phyloP scores from a whole-genome alignment of 2,888 invertebrate species.

The Fissipunctia ypsillon region DNA sequence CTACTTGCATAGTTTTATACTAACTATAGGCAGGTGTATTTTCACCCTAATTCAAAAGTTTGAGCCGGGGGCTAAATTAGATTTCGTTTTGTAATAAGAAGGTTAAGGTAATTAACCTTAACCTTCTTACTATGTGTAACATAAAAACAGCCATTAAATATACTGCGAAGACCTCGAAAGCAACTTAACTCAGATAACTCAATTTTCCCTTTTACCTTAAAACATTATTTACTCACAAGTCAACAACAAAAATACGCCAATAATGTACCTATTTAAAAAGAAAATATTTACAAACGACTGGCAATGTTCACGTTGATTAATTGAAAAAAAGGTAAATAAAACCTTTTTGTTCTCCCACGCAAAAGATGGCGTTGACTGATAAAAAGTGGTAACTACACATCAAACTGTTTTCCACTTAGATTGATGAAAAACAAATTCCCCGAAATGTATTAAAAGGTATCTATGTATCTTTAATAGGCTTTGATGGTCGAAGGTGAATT shows the following conservation, averaged over 20 bases:
- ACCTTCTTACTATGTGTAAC: not conserved
- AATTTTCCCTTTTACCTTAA: slow-evolving; percentile 9
- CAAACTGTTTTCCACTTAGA: slow-evolving; percentile 32
- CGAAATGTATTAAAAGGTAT: slow-evolving; percentile 22
- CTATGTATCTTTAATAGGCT: slow-evolving; percentile 18
- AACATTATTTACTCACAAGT: not conserved
- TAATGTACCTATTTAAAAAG: slow-evolving; percentile 24
- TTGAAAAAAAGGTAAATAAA: slow-evolving; percentile 31
- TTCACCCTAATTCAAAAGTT: too few species aligned
- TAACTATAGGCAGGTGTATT: too few species aligned
- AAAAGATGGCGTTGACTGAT: slow-evolving; percentile 37
- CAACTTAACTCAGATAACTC: not conserved
- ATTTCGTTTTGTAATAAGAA: not conserved
- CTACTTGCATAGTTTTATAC: too few species aligned
- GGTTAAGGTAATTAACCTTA: too few species aligned
- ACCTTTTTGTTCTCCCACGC: slow-evolving; percentile 41
- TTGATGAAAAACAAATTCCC: slow-evolving; percentile 37
- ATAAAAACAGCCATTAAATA: not conserved
- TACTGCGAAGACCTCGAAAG: not conserved
- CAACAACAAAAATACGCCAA: slow-evolving; percentile 9
- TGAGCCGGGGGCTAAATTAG: too few species aligned
- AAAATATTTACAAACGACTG: slow-evolving; percentile 27
- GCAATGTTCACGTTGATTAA: slow-evolving; percentile 46
- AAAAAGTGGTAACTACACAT: slow-evolving; percentile 37
- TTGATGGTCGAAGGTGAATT: slow-evolving; percentile 8